Percentiles rank a stretch among this genome's conserved stretches.
Evolutionary conservation across 2,888 invertebrate genomes (phyloP).

Genomic region (Slavum lentiscoides): DNA sequence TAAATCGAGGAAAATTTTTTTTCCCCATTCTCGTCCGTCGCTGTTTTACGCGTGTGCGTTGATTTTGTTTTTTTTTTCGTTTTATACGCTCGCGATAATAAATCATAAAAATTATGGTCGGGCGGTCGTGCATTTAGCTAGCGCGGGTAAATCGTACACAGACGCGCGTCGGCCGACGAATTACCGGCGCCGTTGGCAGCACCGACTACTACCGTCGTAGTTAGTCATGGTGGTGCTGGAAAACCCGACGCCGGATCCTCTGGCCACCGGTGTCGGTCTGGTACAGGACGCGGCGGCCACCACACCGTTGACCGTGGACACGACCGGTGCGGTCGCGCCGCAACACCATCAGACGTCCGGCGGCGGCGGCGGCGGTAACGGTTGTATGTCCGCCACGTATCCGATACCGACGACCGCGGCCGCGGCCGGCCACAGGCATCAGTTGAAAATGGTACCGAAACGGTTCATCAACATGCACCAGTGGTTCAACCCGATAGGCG

Average conservation of each 20-base stretch:
- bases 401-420: conserved; percentile 55
- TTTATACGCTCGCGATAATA: not conserved
- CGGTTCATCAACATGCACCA: conserved; percentile 88
- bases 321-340: conserved; percentile 60
- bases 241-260: conserved; percentile 56
- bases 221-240: conserved; percentile 74
- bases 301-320: conserved; percentile 56
- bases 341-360: conserved; percentile 52
- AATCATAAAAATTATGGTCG: too few relatives aligned
- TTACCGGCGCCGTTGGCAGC: too few relatives aligned
- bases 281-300: conserved; percentile 68
- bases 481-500: conserved; percentile 75
- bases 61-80: not conserved
- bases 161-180: too few relatives aligned
- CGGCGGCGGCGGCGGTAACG: conserved; percentile 16
- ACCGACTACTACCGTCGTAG: too few relatives aligned
- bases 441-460: conserved; percentile 83
- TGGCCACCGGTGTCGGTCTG: conserved; percentile 63
- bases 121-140: not conserved
- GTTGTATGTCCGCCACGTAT: conserved; percentile 57
- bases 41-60: too few relatives aligned
- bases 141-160: too few relatives aligned
- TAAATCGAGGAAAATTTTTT: too few relatives aligned
- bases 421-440: conserved; percentile 60
- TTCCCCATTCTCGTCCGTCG: too few relatives aligned